Evolutionary conservation across 2,888 invertebrate species (phyloP).

Genomic region (Tipula helvola): DNA sequence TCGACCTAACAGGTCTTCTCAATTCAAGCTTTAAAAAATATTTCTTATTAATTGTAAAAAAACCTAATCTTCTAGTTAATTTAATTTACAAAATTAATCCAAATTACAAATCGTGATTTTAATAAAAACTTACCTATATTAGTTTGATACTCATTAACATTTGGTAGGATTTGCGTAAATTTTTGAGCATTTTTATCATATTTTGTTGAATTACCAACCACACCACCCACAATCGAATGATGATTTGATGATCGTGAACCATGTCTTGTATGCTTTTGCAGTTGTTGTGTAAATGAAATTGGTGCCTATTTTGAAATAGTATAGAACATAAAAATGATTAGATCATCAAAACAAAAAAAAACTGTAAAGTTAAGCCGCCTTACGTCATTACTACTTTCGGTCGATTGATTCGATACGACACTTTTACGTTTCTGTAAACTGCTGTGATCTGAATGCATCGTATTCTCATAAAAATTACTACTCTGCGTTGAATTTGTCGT

Average conservation of each 20-base stretch:
- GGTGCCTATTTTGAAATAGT: slow-evolving; percentile 38
- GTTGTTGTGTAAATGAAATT: slow-evolving; percentile 84
- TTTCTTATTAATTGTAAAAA: background rate
- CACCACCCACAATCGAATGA: background rate
- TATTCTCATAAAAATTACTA: slow-evolving; percentile 37
- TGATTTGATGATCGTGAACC: slow-evolving; percentile 32
- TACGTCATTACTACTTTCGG: slow-evolving; percentile 37
- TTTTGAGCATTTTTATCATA: slow-evolving; percentile 24
- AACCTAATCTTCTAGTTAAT: background rate
- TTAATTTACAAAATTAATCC: background rate
- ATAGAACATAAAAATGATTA: slow-evolving; percentile 14
- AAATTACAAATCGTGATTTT: background rate
- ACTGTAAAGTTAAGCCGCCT: slow-evolving; percentile 10
- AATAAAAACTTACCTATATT: slow-evolving; percentile 24
- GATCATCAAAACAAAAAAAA: background rate
- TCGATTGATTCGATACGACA: slow-evolving; percentile 38
- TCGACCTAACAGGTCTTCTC: no score
- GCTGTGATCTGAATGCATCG: slow-evolving; percentile 36
- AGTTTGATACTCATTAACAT: slow-evolving; percentile 34
- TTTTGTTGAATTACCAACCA: slow-evolving; percentile 26
- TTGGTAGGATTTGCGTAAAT: slow-evolving; percentile 31
- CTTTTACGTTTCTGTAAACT: slow-evolving; percentile 36
- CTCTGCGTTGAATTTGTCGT: slow-evolving; percentile 36
- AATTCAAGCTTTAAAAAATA: no score
- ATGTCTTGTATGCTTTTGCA: slow-evolving; percentile 52